These are phyloP conservation scores for Drosophila histrio DNA, from an alignment of 2,888 invertebrate species.

Conservation along the genomic window DNA sequence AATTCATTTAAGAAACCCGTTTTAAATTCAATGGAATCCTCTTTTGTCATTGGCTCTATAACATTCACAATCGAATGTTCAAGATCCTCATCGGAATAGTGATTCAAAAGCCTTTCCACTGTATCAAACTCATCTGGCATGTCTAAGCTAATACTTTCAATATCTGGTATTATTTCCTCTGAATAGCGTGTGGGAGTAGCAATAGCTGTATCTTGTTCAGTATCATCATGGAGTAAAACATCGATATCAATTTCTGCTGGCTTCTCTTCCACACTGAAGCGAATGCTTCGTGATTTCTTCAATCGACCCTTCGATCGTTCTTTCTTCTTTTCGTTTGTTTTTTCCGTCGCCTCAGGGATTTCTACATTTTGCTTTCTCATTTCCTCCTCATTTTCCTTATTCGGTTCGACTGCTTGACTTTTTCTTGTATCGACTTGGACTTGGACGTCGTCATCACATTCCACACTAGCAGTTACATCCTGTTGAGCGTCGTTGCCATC, in stretches of 20 bases:
- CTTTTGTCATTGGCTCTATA: not conserved
- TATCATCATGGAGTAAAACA: not conserved
- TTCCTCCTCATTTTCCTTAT: not conserved
- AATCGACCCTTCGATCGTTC: not conserved
- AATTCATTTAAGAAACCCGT: conserved; percentile 55
- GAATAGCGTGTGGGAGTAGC: not conserved
- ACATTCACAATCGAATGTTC: not conserved
- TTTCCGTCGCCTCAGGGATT: not conserved
- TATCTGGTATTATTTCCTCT: not conserved
- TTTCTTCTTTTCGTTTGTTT: not conserved
- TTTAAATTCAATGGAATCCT: conserved; percentile 32
- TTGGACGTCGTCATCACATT: not conserved
- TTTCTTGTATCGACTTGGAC: not conserved
- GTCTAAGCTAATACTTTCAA: not conserved
- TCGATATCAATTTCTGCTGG: not conserved
- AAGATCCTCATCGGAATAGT: not conserved
- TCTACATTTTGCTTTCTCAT: not conserved
- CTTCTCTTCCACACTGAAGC: not conserved
- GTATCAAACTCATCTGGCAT: not conserved
- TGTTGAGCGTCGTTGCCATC: not conserved
- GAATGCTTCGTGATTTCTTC: not conserved
- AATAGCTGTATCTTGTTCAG: not conserved
- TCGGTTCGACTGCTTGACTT: no score
- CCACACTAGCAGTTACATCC: not conserved
- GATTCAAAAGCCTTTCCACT: not conserved